phyloP scores from a whole-genome alignment of 1,140 invertebrate species.

The Ruditapes philippinarum region DNA sequence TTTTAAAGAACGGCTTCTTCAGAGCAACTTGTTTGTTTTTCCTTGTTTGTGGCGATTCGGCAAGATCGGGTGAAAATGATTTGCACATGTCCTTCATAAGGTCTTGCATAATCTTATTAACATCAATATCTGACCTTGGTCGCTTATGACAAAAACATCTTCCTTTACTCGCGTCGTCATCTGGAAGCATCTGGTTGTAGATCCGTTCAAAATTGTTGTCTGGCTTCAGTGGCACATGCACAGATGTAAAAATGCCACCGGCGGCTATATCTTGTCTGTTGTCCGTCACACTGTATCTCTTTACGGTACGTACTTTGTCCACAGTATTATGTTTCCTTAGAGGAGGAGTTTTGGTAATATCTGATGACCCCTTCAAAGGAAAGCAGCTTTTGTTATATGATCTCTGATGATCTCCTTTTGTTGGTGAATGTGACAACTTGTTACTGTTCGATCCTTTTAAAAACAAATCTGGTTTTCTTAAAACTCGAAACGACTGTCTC shows the following conservation, averaged over 20 bases:
- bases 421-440: neutral
- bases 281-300: neutral
- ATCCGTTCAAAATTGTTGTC: neutral
- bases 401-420: neutral
- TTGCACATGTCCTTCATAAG: neutral
- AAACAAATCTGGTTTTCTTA: neutral
- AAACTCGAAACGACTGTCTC: neutral
- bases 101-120: neutral
- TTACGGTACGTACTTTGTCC: neutral
- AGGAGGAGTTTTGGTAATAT: neutral
- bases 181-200: neutral
- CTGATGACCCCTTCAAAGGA: neutral
- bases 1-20: too few relatives aligned
- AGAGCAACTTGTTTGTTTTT: too few relatives aligned
- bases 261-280: neutral
- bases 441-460: too few relatives aligned
- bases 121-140: neutral
- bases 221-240: neutral
- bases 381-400: too few relatives aligned
- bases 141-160: neutral
- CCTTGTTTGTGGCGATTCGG: too few relatives aligned
- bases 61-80: too few relatives aligned
- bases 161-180: neutral
- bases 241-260: neutral
- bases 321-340: neutral